Conservation (phyloP, 2,113 vertebrate genomes). For the Calidris pygmaea region DNA sequence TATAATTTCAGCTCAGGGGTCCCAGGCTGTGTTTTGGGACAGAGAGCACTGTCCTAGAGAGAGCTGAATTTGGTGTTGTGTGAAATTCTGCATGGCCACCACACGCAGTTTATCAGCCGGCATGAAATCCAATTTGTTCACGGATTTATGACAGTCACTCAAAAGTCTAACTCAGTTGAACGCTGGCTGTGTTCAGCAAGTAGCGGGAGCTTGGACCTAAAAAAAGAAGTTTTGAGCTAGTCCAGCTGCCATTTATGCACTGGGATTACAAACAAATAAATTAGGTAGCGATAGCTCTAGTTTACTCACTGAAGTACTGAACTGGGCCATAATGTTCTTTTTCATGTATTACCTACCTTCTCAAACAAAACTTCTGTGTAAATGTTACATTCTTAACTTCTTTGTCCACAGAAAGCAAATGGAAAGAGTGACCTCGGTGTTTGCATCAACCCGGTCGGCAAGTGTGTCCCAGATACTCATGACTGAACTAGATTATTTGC, state of each 20-base stretch:
- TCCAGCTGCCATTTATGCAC: background rate
- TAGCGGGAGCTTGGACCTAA: background rate
- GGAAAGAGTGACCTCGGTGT: slow-evolving; percentile 9
- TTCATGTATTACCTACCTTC: background rate
- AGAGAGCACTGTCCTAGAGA: background rate
- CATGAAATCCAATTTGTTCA: background rate
- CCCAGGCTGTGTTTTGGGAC: background rate
- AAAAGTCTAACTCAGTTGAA: background rate
- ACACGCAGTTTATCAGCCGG: background rate
- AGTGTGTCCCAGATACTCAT: background rate
- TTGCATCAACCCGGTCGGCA: background rate
- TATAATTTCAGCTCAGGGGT: background rate
- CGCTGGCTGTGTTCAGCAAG: background rate
- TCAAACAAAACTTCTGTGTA: slow-evolving; percentile 8
- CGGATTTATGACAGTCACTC: background rate
- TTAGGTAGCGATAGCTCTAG: background rate
- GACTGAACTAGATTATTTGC: background rate
- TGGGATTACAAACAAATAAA: background rate
- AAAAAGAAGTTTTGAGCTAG: background rate
- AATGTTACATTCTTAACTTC: background rate
- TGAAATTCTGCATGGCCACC: background rate
- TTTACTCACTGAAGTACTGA: background rate
- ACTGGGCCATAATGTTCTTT: background rate
- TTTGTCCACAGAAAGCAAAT: slow-evolving; percentile 21
- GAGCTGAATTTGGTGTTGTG: background rate